These are phyloP conservation scores for Lordiphosa andalusiaca DNA, from an alignment of 2,888 invertebrate species.

Conservation along the genomic window DNA sequence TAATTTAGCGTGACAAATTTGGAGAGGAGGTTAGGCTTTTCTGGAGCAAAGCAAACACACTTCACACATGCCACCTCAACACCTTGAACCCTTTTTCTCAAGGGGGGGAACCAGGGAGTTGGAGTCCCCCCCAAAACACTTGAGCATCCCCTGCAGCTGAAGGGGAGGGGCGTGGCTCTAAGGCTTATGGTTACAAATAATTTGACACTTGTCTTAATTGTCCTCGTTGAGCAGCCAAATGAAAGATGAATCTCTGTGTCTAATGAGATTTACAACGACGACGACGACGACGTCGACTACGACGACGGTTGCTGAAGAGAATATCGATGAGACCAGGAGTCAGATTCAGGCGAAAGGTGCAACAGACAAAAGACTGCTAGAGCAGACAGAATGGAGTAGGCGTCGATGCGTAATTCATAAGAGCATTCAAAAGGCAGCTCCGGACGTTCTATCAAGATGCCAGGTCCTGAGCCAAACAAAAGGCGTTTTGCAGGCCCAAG, in stretches of 20 bases:
- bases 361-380: constrained; percentile 9
- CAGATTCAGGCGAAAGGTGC: constrained; percentile 26
- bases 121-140: neutral
- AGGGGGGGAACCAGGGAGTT: neutral
- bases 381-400: constrained; percentile 43
- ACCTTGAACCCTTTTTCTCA: constrained; percentile 51
- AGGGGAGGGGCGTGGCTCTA: constrained; percentile 29
- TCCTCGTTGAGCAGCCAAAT: constrained; percentile 49
- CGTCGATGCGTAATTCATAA: constrained; percentile 75
- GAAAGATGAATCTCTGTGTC: constrained; percentile 56
- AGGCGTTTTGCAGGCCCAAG: constrained; percentile 9
- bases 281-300: too few species aligned
- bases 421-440: constrained; percentile 67
- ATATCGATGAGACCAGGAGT: constrained; percentile 28
- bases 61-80: constrained; percentile 53
- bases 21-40: constrained; percentile 1
- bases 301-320: constrained; percentile 10
- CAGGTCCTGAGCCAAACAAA: constrained; percentile 13
- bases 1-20: constrained; percentile 63
- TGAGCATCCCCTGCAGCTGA: neutral
- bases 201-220: constrained; percentile 74
- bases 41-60: constrained; percentile 64
- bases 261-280: constrained; percentile 57
- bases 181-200: constrained; percentile 61
- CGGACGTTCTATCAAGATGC: constrained; percentile 25